Evolutionary conservation across 2,888 invertebrate species (phyloP).

Genomic region (Zaprionus lineosus): DNA sequence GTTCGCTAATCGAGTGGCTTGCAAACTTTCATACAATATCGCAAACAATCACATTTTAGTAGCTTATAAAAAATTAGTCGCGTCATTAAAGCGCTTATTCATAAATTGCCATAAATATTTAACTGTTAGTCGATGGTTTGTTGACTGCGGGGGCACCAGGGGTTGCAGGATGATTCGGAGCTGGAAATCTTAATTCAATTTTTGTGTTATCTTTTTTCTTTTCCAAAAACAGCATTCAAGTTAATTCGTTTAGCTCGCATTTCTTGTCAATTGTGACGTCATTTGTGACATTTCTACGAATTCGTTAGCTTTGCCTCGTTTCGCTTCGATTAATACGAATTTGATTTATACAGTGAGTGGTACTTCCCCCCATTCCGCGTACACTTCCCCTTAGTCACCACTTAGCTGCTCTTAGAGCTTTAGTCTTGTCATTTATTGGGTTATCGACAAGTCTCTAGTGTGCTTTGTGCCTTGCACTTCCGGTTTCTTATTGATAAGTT

Average conservation of each 20-base stretch:
- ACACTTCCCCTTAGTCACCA: not conserved
- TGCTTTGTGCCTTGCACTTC: conserved; percentile 44
- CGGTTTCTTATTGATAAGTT: conserved; percentile 41
- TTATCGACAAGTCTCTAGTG: conserved; percentile 49
- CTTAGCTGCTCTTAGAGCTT: too few species aligned
- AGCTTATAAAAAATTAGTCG: conserved; percentile 46
- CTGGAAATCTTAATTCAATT: too few species aligned
- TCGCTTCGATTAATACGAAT: conserved; percentile 43
- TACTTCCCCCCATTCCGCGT: not conserved
- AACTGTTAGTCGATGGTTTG: not conserved
- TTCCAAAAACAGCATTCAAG: conserved; percentile 19
- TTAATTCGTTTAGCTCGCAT: conserved; percentile 18
- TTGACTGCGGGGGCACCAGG: too few species aligned
- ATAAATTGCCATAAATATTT: conserved; percentile 16
- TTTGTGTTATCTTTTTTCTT: conserved; percentile 17
- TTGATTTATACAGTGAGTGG: conserved; percentile 43
- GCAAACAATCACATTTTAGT: conserved; percentile 37
- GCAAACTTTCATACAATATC: not conserved
- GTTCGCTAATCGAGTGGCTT: not conserved
- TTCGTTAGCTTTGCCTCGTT: conserved; percentile 25
- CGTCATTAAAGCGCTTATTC: conserved; percentile 50
- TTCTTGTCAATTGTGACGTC: conserved; percentile 47
- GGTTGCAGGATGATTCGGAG: too few species aligned
- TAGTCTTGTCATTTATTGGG: conserved; percentile 14
- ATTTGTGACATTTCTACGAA: conserved; percentile 43